Percentiles rank a stretch among this genome's conserved stretches.
phyloP scores from a whole-genome alignment of 2,888 invertebrate genomes.

The Ctena decussata region DNA sequence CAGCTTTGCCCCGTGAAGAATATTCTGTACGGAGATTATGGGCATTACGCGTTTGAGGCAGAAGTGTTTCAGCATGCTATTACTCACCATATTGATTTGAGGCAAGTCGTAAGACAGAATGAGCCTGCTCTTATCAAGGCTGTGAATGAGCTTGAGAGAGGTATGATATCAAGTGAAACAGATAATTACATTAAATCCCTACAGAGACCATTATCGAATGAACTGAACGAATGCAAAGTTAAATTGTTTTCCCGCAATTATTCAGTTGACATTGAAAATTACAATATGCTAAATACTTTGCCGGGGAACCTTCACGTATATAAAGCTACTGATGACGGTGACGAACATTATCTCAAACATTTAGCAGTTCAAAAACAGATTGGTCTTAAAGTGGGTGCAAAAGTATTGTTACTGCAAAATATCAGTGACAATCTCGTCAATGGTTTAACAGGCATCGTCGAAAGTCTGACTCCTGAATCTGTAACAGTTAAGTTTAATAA shows the following conservation, averaged over 20 bases:
- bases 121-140: constrained; percentile 3
- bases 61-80: no score
- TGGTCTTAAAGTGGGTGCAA: neutral
- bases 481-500: no score
- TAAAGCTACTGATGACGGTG: constrained; percentile 34
- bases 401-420: constrained; percentile 35
- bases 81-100: no score
- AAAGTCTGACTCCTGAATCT: no score
- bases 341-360: constrained; percentile 12
- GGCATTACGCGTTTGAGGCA: no score
- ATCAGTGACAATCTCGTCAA: constrained; percentile 27
- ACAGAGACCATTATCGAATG: no score
- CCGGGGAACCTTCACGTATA: no score
- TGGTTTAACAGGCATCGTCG: constrained; percentile 24
- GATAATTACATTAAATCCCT: no score
- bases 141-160: constrained; percentile 31
- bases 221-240: no score
- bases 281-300: constrained; percentile 8
- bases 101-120: neutral
- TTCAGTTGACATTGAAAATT: constrained; percentile 34
- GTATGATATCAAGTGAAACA: neutral
- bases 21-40: no score
- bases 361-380: constrained; percentile 20
- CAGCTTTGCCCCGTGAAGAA: no score
- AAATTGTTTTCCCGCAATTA: constrained; percentile 28